A percentile compares a stretch with the other conserved stretches of the same genome.
These are phyloP conservation scores for Chelonoidis abingdonii DNA, from an alignment of 2,113 vertebrate genomes.

Conservation along the genomic window DNA sequence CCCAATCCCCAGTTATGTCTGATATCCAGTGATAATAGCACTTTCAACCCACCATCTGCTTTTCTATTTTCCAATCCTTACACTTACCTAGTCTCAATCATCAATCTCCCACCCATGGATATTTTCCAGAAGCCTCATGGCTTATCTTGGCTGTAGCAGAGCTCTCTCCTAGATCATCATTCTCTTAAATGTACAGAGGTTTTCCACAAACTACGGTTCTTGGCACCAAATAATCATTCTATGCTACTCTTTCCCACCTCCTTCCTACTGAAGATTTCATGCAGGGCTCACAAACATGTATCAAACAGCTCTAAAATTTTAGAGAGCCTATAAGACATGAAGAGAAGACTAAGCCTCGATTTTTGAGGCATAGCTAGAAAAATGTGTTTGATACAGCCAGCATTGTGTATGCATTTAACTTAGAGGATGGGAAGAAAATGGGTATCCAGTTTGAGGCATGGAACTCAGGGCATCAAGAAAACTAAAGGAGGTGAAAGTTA, in stretches of 20 bases:
- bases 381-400: not conserved
- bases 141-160: constrained; percentile 12
- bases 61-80: constrained; percentile 46
- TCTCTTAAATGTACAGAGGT: not conserved
- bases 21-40: not conserved
- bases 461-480: not conserved
- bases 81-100: constrained; percentile 33
- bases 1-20: constrained; percentile 52
- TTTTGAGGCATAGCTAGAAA: not conserved
- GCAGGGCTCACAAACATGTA: not conserved
- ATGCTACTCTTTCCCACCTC: not conserved
- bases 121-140: not conserved
- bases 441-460: not conserved
- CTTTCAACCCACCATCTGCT: constrained; percentile 55
- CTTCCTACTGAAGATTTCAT: constrained; percentile 25
- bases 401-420: not conserved
- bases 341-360: not conserved
- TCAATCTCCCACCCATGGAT: constrained; percentile 11
- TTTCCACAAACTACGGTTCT: not conserved
- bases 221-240: constrained; percentile 39
- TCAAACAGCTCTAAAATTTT: not conserved
- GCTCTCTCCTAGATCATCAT: not conserved
- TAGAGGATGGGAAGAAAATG: not conserved
- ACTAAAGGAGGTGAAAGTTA: not conserved
- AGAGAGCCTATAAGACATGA: constrained; percentile 4